These are phyloP conservation scores for Hetaerina titia DNA, from an alignment of 2,888 invertebrate species.

Conservation along the genomic window DNA sequence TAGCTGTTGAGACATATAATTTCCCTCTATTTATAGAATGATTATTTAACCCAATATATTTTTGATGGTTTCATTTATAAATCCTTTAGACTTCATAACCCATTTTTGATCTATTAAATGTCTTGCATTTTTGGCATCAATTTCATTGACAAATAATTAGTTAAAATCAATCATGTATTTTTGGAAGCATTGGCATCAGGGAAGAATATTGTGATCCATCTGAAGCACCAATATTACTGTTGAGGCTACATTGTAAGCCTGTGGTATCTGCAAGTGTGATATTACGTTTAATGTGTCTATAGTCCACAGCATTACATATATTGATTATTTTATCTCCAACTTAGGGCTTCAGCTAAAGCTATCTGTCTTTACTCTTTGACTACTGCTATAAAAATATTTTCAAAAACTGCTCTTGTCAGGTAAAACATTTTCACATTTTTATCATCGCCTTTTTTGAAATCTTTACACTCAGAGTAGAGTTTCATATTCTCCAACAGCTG, in stretches of 20 bases:
- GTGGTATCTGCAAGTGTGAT: constrained; percentile 62
- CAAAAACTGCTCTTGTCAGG: constrained; percentile 50
- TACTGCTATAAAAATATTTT: constrained; percentile 58
- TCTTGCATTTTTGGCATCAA: background rate
- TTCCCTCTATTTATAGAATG: background rate
- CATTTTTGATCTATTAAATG: background rate
- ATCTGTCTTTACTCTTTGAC: constrained; percentile 54
- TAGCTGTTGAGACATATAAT: background rate
- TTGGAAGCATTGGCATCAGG: constrained; percentile 47
- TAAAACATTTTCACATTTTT: constrained; percentile 60
- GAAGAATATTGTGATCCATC: constrained; percentile 55
- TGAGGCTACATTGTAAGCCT: constrained; percentile 40
- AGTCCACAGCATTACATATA: constrained; percentile 4
- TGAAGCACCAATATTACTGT: constrained; percentile 40
- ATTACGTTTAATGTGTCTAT: constrained; percentile 50
- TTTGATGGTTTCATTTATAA: too few relatives aligned
- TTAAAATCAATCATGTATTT: background rate
- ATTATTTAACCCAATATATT: too few relatives aligned
- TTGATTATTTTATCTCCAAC: constrained; percentile 43
- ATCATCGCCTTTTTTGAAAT: constrained; percentile 62
- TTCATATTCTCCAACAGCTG: constrained; percentile 58
- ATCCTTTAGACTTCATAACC: background rate
- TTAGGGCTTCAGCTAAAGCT: constrained; percentile 44
- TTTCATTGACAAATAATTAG: background rate
- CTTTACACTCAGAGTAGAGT: constrained; percentile 64